These are phyloP conservation scores for Papilio polyxenes DNA, from an alignment of 1,140 invertebrate species.

Conservation along the genomic window DNA sequence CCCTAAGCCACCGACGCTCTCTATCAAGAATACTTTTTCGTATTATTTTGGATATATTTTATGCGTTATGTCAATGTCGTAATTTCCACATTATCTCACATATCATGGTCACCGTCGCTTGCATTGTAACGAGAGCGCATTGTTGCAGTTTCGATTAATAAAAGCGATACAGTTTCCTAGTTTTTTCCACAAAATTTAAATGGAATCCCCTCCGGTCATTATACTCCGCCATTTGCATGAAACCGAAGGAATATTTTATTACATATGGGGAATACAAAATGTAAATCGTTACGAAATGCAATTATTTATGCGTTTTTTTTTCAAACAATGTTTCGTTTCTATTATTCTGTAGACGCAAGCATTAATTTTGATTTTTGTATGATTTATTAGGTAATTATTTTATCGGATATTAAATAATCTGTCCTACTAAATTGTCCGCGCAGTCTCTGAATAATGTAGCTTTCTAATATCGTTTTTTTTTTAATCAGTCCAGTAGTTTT, in stretches of 20 bases:
- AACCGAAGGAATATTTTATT: conserved; percentile 58
- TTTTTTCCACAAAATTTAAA: conserved; percentile 77
- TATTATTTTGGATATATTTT: too few relatives aligned
- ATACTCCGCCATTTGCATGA: conserved; percentile 65
- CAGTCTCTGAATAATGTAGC: too few relatives aligned
- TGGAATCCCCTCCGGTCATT: conserved; percentile 61
- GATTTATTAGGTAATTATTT: background rate
- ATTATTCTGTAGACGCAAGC: background rate
- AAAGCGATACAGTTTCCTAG: conserved; percentile 75
- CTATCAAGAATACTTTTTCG: too few relatives aligned
- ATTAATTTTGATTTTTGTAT: background rate
- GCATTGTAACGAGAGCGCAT: conserved; percentile 66
- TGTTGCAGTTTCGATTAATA: conserved; percentile 67
- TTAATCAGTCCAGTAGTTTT: too few relatives aligned
- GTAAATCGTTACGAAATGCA: conserved; percentile 38
- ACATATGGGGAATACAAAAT: conserved; percentile 48
- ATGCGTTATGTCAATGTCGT: background rate
- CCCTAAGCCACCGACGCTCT: too few relatives aligned
- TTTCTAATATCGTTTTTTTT: too few relatives aligned
- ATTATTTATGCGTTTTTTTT: conserved; percentile 41
- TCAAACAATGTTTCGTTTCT: conserved; percentile 9
- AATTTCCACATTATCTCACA: background rate
- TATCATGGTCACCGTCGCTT: conserved; percentile 53
- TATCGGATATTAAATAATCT: background rate
- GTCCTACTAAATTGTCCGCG: too few relatives aligned